Percentiles rank a stretch among this genome's conserved stretches.
phyloP scores from a whole-genome alignment of 2,888 invertebrate genomes.

The Chromoteleia sp. region DNA sequence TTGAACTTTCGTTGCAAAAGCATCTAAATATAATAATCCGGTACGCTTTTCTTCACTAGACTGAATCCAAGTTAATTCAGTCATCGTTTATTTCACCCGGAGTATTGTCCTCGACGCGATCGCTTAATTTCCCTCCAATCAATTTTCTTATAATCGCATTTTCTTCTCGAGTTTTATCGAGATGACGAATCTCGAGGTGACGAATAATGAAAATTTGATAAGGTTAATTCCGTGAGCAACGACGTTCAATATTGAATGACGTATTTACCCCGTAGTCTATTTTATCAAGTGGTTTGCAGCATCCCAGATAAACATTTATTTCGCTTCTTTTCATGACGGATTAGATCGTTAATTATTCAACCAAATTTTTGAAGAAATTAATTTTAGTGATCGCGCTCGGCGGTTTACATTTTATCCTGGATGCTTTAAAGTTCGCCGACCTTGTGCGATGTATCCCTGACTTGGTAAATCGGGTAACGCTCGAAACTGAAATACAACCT shows the following conservation, averaged over 20 bases:
- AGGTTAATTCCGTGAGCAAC: constrained; percentile 2
- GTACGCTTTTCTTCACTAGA: no score
- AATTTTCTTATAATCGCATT: constrained; percentile 23
- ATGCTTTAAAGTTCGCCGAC: constrained; percentile 53
- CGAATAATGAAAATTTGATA: constrained; percentile 21
- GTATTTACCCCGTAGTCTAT: background rate
- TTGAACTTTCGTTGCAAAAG: no score
- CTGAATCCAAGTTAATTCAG: background rate
- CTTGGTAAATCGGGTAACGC: constrained; percentile 49
- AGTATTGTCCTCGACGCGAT: background rate
- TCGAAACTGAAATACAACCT: constrained; percentile 55
- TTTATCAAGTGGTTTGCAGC: background rate
- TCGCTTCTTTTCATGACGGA: constrained; percentile 2
- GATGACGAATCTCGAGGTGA: constrained; percentile 1
- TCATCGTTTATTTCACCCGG: background rate
- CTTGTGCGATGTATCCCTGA: constrained; percentile 37
- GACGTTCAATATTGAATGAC: background rate
- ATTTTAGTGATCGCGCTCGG: constrained; percentile 1
- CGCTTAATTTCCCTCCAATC: constrained; percentile 6
- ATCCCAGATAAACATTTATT: background rate
- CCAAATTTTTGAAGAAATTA: constrained; percentile 3
- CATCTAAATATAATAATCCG: no score
- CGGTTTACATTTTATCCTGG: constrained; percentile 7
- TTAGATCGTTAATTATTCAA: constrained; percentile 3
- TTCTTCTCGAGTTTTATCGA: background rate